A percentile compares a stretch with the other conserved stretches of the same genome.
Evolutionary conservation across 2,797 vertebrate species (phyloP).

Genomic region (Sciurus carolinensis): DNA sequence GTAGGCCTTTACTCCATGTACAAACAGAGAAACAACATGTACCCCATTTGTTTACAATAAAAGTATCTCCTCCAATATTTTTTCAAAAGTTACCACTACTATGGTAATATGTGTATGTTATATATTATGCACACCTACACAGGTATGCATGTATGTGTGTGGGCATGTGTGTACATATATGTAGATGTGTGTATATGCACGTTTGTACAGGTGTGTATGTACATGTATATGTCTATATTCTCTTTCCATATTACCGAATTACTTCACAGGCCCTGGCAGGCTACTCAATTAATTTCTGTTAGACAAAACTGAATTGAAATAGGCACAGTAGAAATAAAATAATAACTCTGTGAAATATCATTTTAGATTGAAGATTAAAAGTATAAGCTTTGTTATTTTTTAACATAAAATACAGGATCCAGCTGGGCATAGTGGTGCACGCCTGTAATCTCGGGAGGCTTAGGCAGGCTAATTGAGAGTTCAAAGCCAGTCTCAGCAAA

Average conservation of each 20-base stretch:
- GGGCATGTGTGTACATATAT: background rate
- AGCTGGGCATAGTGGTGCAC: too few relatives aligned
- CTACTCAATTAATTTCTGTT: slow-evolving; percentile 21
- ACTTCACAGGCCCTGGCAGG: background rate
- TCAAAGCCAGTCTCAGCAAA: too few relatives aligned
- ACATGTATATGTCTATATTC: background rate
- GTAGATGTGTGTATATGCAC: too few relatives aligned
- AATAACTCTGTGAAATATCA: slow-evolving; percentile 10
- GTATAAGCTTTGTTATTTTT: slow-evolving; percentile 3
- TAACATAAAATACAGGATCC: background rate
- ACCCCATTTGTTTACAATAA: background rate
- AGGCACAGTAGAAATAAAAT: slow-evolving; percentile 62
- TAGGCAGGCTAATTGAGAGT: too few relatives aligned
- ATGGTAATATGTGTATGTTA: background rate
- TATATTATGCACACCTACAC: background rate
- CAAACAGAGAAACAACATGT: too few relatives aligned
- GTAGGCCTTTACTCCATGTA: too few relatives aligned
- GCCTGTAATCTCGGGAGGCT: too few relatives aligned
- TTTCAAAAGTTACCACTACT: slow-evolving; percentile 52
- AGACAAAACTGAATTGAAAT: slow-evolving; percentile 39
- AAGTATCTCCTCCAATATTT: slow-evolving; percentile 30
- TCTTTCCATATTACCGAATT: background rate
- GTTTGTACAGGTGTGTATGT: too few relatives aligned
- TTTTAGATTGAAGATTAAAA: slow-evolving; percentile 35
- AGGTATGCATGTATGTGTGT: background rate